These are phyloP conservation scores for Etheostoma nigrum DNA, from an alignment of 2,797 vertebrate species.

Conservation along the genomic window DNA sequence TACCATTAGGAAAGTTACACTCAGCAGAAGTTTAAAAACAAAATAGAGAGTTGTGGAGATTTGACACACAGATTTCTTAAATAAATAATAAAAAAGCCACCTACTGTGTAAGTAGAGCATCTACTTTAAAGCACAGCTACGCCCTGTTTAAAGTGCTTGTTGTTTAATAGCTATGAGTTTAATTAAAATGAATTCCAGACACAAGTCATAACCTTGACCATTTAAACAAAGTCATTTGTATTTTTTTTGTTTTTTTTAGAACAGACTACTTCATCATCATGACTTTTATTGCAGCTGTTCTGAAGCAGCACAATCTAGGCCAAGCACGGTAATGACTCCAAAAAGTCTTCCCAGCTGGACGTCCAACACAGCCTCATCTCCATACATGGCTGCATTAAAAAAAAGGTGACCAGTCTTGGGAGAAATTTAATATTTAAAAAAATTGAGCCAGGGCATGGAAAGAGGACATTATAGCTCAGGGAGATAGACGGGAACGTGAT, in stretches of 20 bases:
- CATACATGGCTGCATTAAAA: constrained; percentile 52
- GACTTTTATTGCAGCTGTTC: constrained; percentile 39
- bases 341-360: constrained; percentile 48
- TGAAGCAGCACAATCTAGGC: constrained; percentile 56
- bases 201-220: constrained; percentile 25
- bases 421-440: constrained; percentile 65
- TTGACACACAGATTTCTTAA: neutral
- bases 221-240: neutral
- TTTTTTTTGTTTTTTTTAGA: constrained; percentile 29
- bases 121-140: neutral
- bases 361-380: constrained; percentile 45
- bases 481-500: constrained; percentile 70
- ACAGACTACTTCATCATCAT: constrained; percentile 24
- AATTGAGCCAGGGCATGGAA: constrained; percentile 66
- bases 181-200: constrained; percentile 26
- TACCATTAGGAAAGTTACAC: neutral
- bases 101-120: neutral
- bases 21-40: neutral
- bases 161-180: constrained; percentile 19
- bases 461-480: constrained; percentile 71
- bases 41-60: neutral
- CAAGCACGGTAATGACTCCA: constrained; percentile 28
- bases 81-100: neutral
- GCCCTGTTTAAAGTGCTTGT: neutral
- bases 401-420: constrained; percentile 36